Percentiles rank a stretch among this genome's conserved stretches.
phyloP scores from a whole-genome alignment of 2,797 vertebrate genomes.

The Pelodytes ibericus region DNA sequence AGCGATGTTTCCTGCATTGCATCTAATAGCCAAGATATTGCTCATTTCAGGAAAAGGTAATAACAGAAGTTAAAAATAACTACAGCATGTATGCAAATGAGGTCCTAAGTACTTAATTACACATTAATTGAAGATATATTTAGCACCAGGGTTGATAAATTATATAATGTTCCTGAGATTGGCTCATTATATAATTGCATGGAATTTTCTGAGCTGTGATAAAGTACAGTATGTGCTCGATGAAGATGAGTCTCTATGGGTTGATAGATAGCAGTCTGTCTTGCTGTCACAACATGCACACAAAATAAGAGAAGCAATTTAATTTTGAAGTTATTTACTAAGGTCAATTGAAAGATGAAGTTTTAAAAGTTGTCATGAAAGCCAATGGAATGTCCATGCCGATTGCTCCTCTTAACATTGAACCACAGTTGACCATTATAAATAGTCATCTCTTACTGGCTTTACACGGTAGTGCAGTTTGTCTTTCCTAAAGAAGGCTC shows the following conservation, averaged over 20 bases:
- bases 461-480: too few relatives aligned
- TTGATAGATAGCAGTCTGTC: too few relatives aligned
- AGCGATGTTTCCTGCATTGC: neutral
- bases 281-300: too few relatives aligned
- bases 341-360: too few relatives aligned
- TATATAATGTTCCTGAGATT: neutral
- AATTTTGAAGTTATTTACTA: too few relatives aligned
- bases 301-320: too few relatives aligned
- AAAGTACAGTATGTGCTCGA: neutral
- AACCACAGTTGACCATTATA: too few relatives aligned
- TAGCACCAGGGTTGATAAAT: neutral
- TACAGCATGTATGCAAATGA: neutral
- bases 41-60: neutral
- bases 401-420: too few relatives aligned
- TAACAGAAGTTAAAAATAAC: neutral
- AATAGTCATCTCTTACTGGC: too few relatives aligned
- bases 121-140: slow-evolving; percentile 1
- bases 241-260: neutral
- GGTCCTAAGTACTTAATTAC: neutral
- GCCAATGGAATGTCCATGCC: too few relatives aligned
- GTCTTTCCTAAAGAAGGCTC: too few relatives aligned
- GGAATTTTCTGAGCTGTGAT: neutral
- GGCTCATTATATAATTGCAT: neutral
- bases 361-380: too few relatives aligned
- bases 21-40: neutral